These are phyloP conservation scores for Rhopilema esculentum DNA, from an alignment of 30 jellyfish, hydroid and myxozoan genomes.

Conservation along the genomic window DNA sequence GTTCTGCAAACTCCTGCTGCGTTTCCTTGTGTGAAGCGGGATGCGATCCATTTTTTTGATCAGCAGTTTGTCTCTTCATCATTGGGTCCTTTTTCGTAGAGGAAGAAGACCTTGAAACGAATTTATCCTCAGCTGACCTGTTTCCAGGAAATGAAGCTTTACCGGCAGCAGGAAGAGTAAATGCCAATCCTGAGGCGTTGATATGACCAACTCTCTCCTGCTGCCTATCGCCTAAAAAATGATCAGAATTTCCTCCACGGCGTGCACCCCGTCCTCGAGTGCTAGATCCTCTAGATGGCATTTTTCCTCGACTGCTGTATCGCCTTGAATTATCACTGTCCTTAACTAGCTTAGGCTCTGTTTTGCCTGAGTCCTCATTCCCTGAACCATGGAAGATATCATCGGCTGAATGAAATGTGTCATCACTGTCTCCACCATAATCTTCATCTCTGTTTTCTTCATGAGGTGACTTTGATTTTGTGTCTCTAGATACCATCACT, in stretches of 20 bases:
- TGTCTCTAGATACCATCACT: slow-evolving; percentile 31
- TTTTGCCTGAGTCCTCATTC: slow-evolving; percentile 33
- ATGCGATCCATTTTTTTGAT: slow-evolving; percentile 21
- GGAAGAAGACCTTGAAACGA: slow-evolving; percentile 30
- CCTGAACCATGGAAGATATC: slow-evolving; percentile 44
- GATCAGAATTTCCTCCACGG: slow-evolving; percentile 72
- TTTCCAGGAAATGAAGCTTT: slow-evolving; percentile 45
- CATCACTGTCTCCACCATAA: slow-evolving; percentile 56
- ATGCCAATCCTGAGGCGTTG: slow-evolving; percentile 77
- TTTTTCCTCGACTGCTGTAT: slow-evolving; percentile 52
- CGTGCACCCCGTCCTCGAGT: slow-evolving; percentile 69
- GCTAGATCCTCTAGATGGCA: slow-evolving; percentile 41
- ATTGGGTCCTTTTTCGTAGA: slow-evolving; percentile 12
- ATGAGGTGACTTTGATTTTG: slow-evolving; percentile 15
- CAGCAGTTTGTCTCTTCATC: slow-evolving; percentile 43
- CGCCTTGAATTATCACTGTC: slow-evolving; percentile 21
- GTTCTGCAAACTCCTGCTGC: slow-evolving; percentile 69
- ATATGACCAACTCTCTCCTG: slow-evolving; percentile 93
- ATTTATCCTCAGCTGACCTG: slow-evolving; percentile 77
- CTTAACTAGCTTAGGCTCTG: slow-evolving; percentile 33
- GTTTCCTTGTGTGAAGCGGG: slow-evolving; percentile 16
- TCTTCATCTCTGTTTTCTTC: slow-evolving; percentile 53
- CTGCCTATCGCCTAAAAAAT: slow-evolving; percentile 99
- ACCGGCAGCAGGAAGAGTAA: slow-evolving; percentile 98
- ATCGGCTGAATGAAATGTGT: slow-evolving; percentile 65